Evolutionary conservation across 2,113 vertebrate species (phyloP), one percentile per base, ranked within the genome.

Genomic region (Pelusios castaneus): DNA sequence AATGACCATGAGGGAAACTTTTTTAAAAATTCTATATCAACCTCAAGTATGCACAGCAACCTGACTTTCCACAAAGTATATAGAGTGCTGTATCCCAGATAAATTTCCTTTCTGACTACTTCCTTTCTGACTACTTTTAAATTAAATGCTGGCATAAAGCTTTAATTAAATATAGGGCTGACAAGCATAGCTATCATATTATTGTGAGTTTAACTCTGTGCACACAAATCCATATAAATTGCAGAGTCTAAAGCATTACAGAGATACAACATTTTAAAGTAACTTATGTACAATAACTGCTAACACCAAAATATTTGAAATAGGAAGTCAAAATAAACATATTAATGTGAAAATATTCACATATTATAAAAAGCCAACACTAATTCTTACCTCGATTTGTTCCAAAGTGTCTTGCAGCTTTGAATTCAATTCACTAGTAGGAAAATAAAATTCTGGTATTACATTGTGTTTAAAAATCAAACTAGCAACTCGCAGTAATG

Each of bases 361-460:
- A 49, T n/a, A 43, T 2, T 83, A 4, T 81, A 56, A 87, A 89
- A 7, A 88, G 14, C 38, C 88, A 22, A 52, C 41, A 82, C 45
- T 67, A 54, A 83, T 82, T 93, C 98, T 97, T 98, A 99, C 99
- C 99, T 99, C 99, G 81, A 99, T 99, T 98, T 99, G 99, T 97
- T 99, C 99, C 97, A 99, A 98, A 73, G 99, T 99, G 95, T 99
- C 99, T 95, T 99, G 99, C 43, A 99, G 98, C 97, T 99, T 99
- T 92, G 99, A 99, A 98, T 99, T 99, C 96, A 99, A 97, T 93
- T 99, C 99, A 90, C 99, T 99, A 81, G 83, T 31, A 97, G 96
- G 4, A 41, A 96, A 91, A 93, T 25, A 87, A 79, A 87, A 91
- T 25, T 90, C 76, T 94, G 38, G 89, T 41, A 52, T 82, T 54